Conservation (phyloP, 1,140 invertebrate genomes). For the Drosophila eugracilis region DNA sequence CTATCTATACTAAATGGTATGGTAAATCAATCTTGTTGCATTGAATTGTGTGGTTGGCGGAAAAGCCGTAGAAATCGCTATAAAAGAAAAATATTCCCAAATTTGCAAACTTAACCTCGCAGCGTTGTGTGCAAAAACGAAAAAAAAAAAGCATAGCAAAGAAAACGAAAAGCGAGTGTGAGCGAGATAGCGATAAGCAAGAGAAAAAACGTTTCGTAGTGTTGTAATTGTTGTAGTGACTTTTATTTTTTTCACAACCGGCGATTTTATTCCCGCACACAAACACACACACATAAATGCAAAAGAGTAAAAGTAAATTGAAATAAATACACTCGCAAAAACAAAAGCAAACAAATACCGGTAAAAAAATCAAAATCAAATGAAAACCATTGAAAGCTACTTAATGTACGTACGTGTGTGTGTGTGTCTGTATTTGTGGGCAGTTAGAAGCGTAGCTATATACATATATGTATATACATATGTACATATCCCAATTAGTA, state of each 20-base stretch:
- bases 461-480: slow-evolving; percentile 9
- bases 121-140: slow-evolving; percentile 58
- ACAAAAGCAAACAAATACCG: slow-evolving; percentile 30
- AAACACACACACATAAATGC: not conserved
- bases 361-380: slow-evolving; percentile 19
- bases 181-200: slow-evolving; percentile 39
- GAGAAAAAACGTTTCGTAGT: slow-evolving; percentile 58
- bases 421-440: slow-evolving; percentile 1
- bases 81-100: slow-evolving; percentile 42
- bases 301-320: slow-evolving; percentile 1
- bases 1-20: not conserved
- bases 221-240: slow-evolving; percentile 25
- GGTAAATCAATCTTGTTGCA: not conserved
- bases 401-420: slow-evolving; percentile 10
- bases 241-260: slow-evolving; percentile 24
- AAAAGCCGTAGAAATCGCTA: slow-evolving; percentile 21
- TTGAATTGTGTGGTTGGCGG: not conserved
- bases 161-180: slow-evolving; percentile 46
- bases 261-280: slow-evolving; percentile 26
- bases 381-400: slow-evolving; percentile 9
- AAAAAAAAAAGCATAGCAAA: slow-evolving; percentile 13
- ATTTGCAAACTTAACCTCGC: slow-evolving; percentile 76
- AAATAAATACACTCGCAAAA: slow-evolving; percentile 30
- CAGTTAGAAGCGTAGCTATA: slow-evolving; percentile 24
- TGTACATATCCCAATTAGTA: slow-evolving; percentile 13